A percentile compares a stretch with the other conserved stretches of the same genome.
Evolutionary conservation across 2,888 invertebrate species (phyloP).

Genomic region (Eurytoma adleriae): DNA sequence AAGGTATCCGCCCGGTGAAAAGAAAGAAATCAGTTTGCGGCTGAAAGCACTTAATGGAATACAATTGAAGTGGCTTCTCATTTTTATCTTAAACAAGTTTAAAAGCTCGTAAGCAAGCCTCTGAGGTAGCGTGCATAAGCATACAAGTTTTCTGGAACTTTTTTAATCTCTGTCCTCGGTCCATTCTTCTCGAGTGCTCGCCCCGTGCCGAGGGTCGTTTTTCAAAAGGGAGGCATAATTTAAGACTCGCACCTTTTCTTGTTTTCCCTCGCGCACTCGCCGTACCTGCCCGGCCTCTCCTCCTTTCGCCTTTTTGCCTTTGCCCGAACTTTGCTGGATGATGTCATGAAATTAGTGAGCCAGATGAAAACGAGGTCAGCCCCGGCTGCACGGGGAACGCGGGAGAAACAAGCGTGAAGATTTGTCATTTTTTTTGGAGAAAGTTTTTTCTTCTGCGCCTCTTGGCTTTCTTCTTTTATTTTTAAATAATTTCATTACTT

Average conservation of each 20-base stretch:
- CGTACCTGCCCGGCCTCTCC: neutral
- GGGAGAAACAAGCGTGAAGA: neutral
- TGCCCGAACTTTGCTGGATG: constrained; percentile 28
- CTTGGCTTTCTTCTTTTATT: neutral
- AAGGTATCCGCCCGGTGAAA: no score
- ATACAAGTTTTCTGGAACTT: constrained; percentile 46
- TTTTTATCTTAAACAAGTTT: constrained; percentile 23
- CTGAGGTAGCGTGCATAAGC: constrained; percentile 33
- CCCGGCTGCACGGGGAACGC: neutral
- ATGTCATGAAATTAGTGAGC: constrained; percentile 31
- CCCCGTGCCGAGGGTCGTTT: constrained; percentile 45
- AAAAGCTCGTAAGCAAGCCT: constrained; percentile 32
- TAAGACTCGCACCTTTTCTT: constrained; percentile 47
- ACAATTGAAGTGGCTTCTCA: neutral
- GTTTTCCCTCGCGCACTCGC: constrained; percentile 24
- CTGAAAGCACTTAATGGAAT: neutral
- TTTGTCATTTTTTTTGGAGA: neutral
- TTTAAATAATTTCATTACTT: neutral
- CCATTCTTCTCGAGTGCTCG: constrained; percentile 43
- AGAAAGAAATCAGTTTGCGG: no score
- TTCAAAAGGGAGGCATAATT: constrained; percentile 53
- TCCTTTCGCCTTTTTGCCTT: constrained; percentile 1
- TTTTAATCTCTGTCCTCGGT: constrained; percentile 55
- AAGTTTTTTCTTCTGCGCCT: no score
- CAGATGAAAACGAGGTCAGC: constrained; percentile 31